Base-by-base conservation (phyloP, 1,140 invertebrate genomes). In the Drosophila watanabei region DNA sequence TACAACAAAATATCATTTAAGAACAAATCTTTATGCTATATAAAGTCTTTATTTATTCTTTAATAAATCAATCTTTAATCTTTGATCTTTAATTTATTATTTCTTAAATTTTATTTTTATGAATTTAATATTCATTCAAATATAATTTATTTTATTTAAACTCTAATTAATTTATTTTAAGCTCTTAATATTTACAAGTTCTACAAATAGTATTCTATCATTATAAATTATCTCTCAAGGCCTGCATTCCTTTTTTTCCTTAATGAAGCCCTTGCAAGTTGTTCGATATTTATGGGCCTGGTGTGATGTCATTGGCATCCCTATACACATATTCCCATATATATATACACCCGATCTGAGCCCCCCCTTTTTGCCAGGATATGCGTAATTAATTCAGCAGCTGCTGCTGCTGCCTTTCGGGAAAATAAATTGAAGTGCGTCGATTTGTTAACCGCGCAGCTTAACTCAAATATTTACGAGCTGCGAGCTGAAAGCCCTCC, bases 401-500 rank as follows among this genome's bases (percentile, higher is more conserved):
- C 58, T 60, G 43, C 61, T 28, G 46, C 41, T 11, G 41, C 16
- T n/a, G 41, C 16, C 20, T 8, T 49, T 48, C 24, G 14, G 11
- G 39, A 33, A 78, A 88, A 88, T 88, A 84, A 88, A 89, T 89
- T 79, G 80, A 88, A 88, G 85, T 78, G 78, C 76, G 80, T 82
- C 82, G 83, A 86, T 86, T 86, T 86, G 85, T 78, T 66, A 80
- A 80, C 57, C 85, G 80, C 85, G 56, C 78, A 81, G 86, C 85
- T 89, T 89, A 85, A 85, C 66, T 32, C 35, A 79, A 79, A 82
- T 87, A 89, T 89, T 89, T 89, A 89, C 86, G 85, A 89, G 78
- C 68, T 80, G 49, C 73, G 75, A 68, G 51, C 43, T 24, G 10
- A 33, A 33, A 30, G 39, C 45, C 59, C 37, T 60, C 58, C 41